Evolutionary conservation across 64 coral and sea anemone genomes (phyloP).

Genomic region (Acropora yongei): DNA sequence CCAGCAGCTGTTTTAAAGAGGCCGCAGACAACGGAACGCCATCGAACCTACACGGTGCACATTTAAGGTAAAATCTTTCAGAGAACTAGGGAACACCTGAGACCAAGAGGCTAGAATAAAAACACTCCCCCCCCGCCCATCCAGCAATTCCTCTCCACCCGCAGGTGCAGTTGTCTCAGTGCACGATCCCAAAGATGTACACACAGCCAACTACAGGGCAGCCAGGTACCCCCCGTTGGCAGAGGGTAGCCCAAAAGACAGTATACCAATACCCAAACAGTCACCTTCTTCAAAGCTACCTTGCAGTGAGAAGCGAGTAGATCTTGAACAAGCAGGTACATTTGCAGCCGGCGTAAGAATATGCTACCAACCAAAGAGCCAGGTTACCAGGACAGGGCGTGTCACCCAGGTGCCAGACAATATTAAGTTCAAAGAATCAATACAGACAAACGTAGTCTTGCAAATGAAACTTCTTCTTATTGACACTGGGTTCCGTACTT

Average conservation of each 20-base stretch:
- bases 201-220: neutral
- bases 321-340: neutral
- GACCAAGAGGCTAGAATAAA: conserved; percentile 15
- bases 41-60: conserved; percentile 48
- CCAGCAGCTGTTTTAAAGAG: conserved; percentile 44
- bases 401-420: neutral
- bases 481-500: conserved; percentile 5
- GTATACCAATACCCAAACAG: neutral
- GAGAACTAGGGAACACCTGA: conserved; percentile 68
- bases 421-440: conserved; percentile 18
- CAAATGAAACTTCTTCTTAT: too few relatives aligned
- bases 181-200: neutral
- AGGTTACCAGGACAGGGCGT: neutral
- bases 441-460: neutral
- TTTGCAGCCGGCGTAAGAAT: neutral
- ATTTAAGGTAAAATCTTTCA: conserved; percentile 11
- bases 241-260: neutral
- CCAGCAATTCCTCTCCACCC: neutral
- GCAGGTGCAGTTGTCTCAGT: neutral
- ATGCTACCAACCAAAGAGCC: conserved; percentile 1
- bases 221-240: neutral
- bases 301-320: conserved; percentile 14
- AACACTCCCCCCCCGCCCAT: neutral
- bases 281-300: neutral
- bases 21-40: conserved; percentile 29